phyloP scores from a whole-genome alignment of 2,888 invertebrate genomes.

The Abrostola triplasia region DNA sequence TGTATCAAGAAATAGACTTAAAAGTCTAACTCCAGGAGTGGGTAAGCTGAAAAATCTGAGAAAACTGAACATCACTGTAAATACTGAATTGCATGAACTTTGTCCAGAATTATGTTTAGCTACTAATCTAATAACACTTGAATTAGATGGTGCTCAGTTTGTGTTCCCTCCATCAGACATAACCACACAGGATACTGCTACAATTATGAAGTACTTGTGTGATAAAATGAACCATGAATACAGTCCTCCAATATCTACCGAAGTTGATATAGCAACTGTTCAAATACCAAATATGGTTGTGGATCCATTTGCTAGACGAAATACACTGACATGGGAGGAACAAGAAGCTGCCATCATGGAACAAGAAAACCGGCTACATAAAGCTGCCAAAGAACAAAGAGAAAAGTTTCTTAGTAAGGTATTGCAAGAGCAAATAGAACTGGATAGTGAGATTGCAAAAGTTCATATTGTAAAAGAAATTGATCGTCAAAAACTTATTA shows the following conservation, averaged over 20 bases:
- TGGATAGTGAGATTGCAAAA: conserved; percentile 91
- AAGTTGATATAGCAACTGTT: conserved; percentile 67
- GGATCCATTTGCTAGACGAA: conserved; percentile 74
- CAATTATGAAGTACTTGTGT: conserved; percentile 90
- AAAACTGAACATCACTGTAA: conserved; percentile 89
- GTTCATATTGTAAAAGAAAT: conserved; percentile 91
- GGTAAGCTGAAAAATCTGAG: conserved; percentile 90
- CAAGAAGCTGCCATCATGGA: conserved; percentile 90
- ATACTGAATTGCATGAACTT: conserved; percentile 88
- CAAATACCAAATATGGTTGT: conserved; percentile 71
- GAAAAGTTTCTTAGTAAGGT: conserved; percentile 88
- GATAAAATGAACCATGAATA: conserved; percentile 84
- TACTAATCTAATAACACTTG: conserved; percentile 89
- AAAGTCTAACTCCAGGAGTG: conserved; percentile 89
- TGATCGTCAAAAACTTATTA: conserved; percentile 89
- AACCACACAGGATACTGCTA: conserved; percentile 87
- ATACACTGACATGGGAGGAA: conserved; percentile 86
- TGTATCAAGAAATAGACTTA: conserved; percentile 91
- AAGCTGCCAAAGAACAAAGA: conserved; percentile 89
- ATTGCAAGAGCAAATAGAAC: conserved; percentile 89
- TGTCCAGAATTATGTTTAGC: conserved; percentile 91
- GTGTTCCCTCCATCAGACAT: conserved; percentile 90
- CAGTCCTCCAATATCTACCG: conserved; percentile 73
- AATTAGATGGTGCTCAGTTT: conserved; percentile 89
- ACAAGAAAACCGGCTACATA: conserved; percentile 90